Base-by-base conservation (phyloP, 2,113 vertebrate genomes). In the Morone saxatilis region DNA sequence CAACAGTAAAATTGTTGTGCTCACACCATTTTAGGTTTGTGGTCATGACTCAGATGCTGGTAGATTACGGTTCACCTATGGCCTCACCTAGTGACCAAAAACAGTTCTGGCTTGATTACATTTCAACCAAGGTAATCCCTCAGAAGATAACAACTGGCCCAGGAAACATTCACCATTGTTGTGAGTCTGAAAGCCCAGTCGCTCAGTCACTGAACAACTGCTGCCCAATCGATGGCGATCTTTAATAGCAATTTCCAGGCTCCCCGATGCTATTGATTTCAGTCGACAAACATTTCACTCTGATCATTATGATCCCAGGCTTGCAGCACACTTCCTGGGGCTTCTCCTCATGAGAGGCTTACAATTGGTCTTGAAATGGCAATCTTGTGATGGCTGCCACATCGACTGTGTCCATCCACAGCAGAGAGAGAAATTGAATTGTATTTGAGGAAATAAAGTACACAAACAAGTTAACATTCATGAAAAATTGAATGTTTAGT, bases 201-300 rank as follows among this genome's bases (percentile, higher is more conserved):
- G 54, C 80, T 83, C 80, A 81, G 85, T 90, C 84, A 73, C 88
- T 88, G 81, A 88, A 81, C 85, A 72, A 70, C 86, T 88, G 81
- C 82, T 62, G 71, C 73, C 76, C 71, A 88, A 93, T 95, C 93
- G 80, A 93, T 94, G 72, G 38, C 45, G 74, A 90, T 94, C 92
- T 94, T 94, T 94, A 89, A 93, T 92, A 91, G 92, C 91, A 92
- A 93, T 94, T 94, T 95, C 90, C 90, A 92, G 91, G 87, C 91
- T 89, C 89, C 89, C 88, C 54, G 76, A 90, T 91, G 89, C 80
- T 91, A 95, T 93, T 92, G 94, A 95, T 95, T 91, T 91, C 80
- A 86, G 84, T 93, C 85, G 6, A 90, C 92, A 94, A 94, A 93
- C 92, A 91, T 94, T 94, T 94, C 89, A 90, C 93, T 93, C 92